Evolutionary conservation across 1,140 invertebrate species (phyloP).

Genomic region (Temnothorax longispinosus): DNA sequence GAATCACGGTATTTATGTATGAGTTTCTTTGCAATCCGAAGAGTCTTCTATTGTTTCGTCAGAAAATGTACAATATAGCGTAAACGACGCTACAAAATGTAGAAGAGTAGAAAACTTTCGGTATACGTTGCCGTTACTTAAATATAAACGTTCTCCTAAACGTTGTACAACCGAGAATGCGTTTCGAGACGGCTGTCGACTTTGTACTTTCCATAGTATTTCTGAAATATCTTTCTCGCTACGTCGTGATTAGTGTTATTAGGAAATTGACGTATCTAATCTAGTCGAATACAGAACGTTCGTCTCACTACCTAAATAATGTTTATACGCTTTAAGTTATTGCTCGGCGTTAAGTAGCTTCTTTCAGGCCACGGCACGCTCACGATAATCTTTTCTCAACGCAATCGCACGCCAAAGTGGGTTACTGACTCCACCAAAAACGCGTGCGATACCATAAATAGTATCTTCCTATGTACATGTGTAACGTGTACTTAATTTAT

Average conservation of each 20-base stretch:
- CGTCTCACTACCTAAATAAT: slow-evolving; percentile 6
- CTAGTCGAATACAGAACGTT: slow-evolving; percentile 53
- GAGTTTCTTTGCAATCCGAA: neutral
- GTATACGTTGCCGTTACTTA: slow-evolving; percentile 10
- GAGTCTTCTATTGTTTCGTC: neutral
- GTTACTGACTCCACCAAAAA: slow-evolving; percentile 23
- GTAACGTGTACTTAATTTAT: slow-evolving; percentile 71
- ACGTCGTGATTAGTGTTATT: slow-evolving; percentile 6
- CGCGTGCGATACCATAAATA: slow-evolving; percentile 47
- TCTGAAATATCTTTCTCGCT: slow-evolving; percentile 55
- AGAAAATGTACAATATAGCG: slow-evolving; percentile 34
- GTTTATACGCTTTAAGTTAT: slow-evolving; percentile 57
- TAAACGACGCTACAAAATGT: slow-evolving; percentile 63
- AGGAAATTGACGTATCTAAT: slow-evolving; percentile 42
- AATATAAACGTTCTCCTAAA: slow-evolving; percentile 21
- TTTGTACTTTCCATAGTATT: slow-evolving; percentile 75
- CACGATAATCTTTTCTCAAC: neutral
- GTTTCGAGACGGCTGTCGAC: slow-evolving; percentile 60
- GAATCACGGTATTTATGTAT: neutral
- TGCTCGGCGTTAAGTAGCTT: slow-evolving; percentile 58
- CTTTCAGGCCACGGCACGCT: slow-evolving; percentile 39
- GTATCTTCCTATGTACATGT: slow-evolving; percentile 65
- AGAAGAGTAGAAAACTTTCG: slow-evolving; percentile 70
- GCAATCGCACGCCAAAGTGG: neutral
- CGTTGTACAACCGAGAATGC: slow-evolving; percentile 46